Percentiles rank a stretch among this genome's conserved stretches.
These are phyloP conservation scores for Agrochola macilenta DNA, from an alignment of 2,888 invertebrate genomes.

Conservation along the genomic window DNA sequence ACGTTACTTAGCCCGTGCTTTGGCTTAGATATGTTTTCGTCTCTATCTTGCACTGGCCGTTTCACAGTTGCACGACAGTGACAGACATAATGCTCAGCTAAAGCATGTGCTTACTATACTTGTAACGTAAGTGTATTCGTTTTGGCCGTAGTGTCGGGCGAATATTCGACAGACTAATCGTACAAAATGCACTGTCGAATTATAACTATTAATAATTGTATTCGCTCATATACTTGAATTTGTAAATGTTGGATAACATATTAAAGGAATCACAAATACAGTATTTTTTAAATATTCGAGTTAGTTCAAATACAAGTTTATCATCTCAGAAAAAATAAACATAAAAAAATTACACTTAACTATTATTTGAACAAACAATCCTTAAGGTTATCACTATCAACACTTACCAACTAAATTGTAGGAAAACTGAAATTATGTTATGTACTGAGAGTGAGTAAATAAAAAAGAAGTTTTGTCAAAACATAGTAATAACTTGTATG, in stretches of 20 bases:
- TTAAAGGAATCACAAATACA: conserved; percentile 9
- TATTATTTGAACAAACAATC: conserved; percentile 41
- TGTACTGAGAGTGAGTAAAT: conserved; percentile 12
- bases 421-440: conserved; percentile 30
- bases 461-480: conserved; percentile 6
- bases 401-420: conserved; percentile 51
- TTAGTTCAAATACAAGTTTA: conserved; percentile 47
- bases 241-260: conserved; percentile 20
- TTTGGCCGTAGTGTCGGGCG: not conserved
- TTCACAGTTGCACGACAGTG: not conserved
- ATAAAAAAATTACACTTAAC: conserved; percentile 51
- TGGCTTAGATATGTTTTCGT: not conserved
- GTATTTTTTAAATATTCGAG: conserved; percentile 43
- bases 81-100: not conserved
- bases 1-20: too few relatives aligned
- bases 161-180: not conserved
- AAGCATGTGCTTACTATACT: not conserved
- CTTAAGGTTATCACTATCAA: conserved; percentile 35
- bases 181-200: conserved; percentile 19
- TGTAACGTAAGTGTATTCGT: not conserved
- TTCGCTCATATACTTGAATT: conserved; percentile 3
- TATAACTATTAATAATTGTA: not conserved
- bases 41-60: not conserved
- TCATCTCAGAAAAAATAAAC: conserved; percentile 17
- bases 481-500: conserved; percentile 44